Evolutionary conservation across 2,797 vertebrate genomes (phyloP).

Genomic region (Poecile montanus): DNA sequence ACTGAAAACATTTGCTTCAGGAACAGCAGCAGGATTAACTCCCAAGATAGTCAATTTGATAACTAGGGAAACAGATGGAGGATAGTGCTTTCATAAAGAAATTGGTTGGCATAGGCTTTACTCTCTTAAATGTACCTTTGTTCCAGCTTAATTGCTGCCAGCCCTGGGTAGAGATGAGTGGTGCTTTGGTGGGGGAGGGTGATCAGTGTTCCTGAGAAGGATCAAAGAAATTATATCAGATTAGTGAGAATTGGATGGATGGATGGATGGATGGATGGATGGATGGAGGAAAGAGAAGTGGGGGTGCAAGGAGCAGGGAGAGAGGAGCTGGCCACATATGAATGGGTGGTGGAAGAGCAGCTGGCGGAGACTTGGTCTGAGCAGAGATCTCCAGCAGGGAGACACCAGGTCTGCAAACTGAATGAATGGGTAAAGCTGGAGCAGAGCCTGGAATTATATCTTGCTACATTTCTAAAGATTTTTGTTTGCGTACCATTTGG

Average conservation of each 20-base stretch:
- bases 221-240: conserved; percentile 30
- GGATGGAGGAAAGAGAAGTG: neutral
- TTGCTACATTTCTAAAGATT: conserved; percentile 27
- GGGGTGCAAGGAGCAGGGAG: neutral
- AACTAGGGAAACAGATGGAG: neutral
- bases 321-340: neutral
- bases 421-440: conserved; percentile 64
- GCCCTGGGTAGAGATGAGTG: neutral
- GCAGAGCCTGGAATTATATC: conserved; percentile 33
- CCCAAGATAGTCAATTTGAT: neutral
- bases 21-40: neutral
- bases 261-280: neutral
- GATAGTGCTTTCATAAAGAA: neutral
- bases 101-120: neutral
- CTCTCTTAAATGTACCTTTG: neutral
- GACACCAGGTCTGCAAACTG: conserved; percentile 28
- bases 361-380: conserved; percentile 15
- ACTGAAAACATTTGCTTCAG: neutral
- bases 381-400: conserved; percentile 19
- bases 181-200: conserved; percentile 7
- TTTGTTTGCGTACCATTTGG: neutral
- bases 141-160: neutral
- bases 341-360: neutral
- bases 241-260: neutral
- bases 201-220: neutral